Base-by-base conservation (phyloP, 2,797 vertebrate species). In the Remorina albescens region DNA sequence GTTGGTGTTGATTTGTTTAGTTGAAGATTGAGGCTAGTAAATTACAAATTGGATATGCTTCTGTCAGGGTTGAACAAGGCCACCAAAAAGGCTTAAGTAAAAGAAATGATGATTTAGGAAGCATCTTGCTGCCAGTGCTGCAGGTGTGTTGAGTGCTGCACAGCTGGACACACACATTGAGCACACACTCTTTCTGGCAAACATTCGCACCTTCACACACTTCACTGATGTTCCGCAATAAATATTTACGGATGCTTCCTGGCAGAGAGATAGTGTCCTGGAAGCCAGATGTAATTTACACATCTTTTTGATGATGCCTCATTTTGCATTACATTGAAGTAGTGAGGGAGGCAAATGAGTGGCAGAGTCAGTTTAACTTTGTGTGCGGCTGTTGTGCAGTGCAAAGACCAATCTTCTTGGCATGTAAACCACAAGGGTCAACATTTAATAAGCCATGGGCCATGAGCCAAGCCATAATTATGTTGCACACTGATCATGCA, bases 171-270 rank as follows among this genome's bases (percentile, higher is more conserved):
- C 74, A 79, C 75, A 82, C 78, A 74, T n/a, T 21, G 18, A 74
- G 56, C 84, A 71, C 71, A 80, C 82, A 76, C 76, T 80, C 74
- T 85, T 77, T 72, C 83, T 93, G 90, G 89, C 86, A 93, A 81
- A 77, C 82, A 79, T 82, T 78, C 59, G 49, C 85, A 90, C 80
- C 81, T 90, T 90, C 88, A 89, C 86, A 92, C 87, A 90, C 78
- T 90, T 80, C 88, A 92, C 86, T 92, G 90, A 90, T 92, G 90
- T 91, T 89, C 79, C 28, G 81, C 83, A 88, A 91, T 93, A 94
- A 90, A 94, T 93, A 93, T 93, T 92, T 93, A 92, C 90, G 71
- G 86, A 91, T 68, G 70, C 82, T 84, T 89, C 83, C 89, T 91
- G 90, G 91, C 88, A 90, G 76, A 84, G 65, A 85, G 87, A 90